phyloP scores from a whole-genome alignment of 64 coral and sea anemone genomes.

The Dendrophyllia cribrosa region DNA sequence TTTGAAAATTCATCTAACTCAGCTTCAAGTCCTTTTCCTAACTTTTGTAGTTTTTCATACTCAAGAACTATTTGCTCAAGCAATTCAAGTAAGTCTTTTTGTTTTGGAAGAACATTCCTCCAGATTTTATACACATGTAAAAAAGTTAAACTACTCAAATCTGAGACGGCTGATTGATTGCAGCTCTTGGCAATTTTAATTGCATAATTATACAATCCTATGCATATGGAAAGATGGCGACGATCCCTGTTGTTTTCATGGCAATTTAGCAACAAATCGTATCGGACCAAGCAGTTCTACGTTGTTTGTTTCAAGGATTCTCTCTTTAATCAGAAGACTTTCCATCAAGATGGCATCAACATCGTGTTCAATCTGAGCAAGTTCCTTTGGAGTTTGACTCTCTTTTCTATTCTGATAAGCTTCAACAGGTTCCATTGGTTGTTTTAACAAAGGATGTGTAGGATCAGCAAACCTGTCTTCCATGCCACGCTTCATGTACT shows the following conservation, averaged over 20 bases:
- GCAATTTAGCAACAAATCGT: conserved; percentile 21
- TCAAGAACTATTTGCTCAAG: no score
- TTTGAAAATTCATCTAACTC: not conserved
- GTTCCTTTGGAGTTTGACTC: conserved; percentile 19
- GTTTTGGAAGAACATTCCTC: no score
- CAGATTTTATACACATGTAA: no score
- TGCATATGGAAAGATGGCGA: conserved; percentile 17
- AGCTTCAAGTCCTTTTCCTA: no score
- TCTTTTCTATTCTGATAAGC: conserved; percentile 45
- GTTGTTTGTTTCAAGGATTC: conserved; percentile 34
- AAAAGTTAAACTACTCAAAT: no score
- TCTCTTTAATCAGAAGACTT: conserved; percentile 42
- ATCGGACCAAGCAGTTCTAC: not conserved
- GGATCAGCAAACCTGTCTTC: conserved; percentile 3
- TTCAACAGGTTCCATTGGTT: conserved; percentile 1
- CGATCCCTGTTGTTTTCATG: no score
- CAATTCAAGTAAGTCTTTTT: no score
- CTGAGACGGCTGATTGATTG: no score
- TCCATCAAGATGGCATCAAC: conserved; percentile 28
- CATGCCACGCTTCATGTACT: conserved; percentile 47
- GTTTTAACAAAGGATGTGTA: not conserved
- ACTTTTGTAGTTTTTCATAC: no score
- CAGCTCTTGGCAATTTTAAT: no score
- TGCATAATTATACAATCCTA: not conserved
- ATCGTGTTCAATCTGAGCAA: conserved; percentile 17